Evolutionary conservation across 2,888 invertebrate genomes (phyloP).

Genomic region (Tipula lateralis): DNA sequence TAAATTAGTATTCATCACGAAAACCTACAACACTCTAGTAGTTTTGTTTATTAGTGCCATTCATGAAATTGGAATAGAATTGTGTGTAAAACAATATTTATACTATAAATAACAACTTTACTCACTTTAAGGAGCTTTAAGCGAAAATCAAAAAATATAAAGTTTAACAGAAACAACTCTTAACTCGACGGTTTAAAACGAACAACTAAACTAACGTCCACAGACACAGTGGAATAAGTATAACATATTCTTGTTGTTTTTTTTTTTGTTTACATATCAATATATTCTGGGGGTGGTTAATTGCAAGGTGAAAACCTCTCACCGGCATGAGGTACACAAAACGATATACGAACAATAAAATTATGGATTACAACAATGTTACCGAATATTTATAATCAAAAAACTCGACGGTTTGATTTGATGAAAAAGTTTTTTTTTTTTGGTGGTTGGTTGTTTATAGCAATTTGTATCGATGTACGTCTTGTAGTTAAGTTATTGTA

Average conservation of each 20-base stretch:
- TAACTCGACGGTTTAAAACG: background rate
- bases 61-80: background rate
- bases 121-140: background rate
- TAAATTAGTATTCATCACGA: background rate
- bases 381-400: background rate
- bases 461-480: background rate
- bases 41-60: background rate
- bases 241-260: background rate
- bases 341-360: background rate
- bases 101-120: background rate
- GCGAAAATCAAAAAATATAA: background rate
- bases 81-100: background rate
- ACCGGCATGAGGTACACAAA: background rate
- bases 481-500: background rate
- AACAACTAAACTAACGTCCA: background rate
- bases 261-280: background rate
- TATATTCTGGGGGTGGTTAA: background rate
- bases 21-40: background rate
- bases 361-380: constrained; percentile 4
- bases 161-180: too few species aligned
- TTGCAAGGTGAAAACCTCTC: background rate
- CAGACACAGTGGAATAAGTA: background rate
- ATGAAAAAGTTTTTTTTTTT: background rate
- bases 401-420: background rate
- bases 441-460: background rate